Percentiles rank a stretch among this genome's conserved stretches.
These are phyloP conservation scores for Mycteria americana DNA, from an alignment of 2,797 vertebrate species.

Conservation along the genomic window DNA sequence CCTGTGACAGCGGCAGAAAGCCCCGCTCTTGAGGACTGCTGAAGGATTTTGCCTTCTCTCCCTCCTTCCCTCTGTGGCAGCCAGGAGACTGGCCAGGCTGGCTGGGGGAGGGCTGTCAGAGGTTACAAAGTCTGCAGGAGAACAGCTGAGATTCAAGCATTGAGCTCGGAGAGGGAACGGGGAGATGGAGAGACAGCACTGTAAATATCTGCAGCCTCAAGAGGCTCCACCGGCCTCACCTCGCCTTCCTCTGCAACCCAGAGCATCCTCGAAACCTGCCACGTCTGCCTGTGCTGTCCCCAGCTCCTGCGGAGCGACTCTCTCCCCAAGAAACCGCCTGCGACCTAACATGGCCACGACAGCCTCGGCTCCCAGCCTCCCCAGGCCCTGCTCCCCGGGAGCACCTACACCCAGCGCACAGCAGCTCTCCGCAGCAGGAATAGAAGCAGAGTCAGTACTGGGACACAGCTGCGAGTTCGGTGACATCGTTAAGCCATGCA, in stretches of 20 bases:
- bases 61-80: not conserved
- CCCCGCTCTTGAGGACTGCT: fast-evolving
- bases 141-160: not conserved
- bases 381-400: fast-evolving
- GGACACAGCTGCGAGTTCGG: fast-evolving
- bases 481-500: fast-evolving
- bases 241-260: fast-evolving
- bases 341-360: fast-evolving
- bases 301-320: fast-evolving
- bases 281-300: fast-evolving
- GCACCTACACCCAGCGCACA: fast-evolving
- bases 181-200: not conserved
- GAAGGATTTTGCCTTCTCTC: not conserved
- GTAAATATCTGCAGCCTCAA: fast-evolving
- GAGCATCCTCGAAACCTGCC: not conserved
- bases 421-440: fast-evolving
- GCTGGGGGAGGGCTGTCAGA: not conserved
- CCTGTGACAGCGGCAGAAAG: not conserved
- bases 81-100: not conserved
- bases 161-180: fast-evolving
- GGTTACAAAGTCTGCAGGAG: not conserved
- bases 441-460: not conserved
- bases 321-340: fast-evolving
- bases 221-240: not conserved
- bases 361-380: not conserved